Evolutionary conservation across 2,113 vertebrate species (phyloP), one percentile per base, ranked within the genome.

Genomic region (Mirza zaza): DNA sequence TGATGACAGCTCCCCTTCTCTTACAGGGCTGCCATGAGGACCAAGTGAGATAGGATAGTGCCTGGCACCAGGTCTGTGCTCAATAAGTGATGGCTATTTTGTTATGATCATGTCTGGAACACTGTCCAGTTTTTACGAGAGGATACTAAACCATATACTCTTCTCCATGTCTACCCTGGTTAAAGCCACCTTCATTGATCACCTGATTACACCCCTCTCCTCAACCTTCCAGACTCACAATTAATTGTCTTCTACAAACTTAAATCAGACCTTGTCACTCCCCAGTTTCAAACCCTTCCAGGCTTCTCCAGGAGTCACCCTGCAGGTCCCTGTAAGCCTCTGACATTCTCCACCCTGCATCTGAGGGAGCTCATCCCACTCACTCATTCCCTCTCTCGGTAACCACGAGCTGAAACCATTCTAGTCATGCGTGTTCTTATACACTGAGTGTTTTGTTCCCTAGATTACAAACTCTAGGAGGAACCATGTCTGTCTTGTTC

Each of bases 291-390:
- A 92, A 9, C 12, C 7, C 50, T 42, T 20, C 2, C 15, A 21
- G 67, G 39, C 9, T 18, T 18, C 18, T 17, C 0, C 0, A n/a
- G 89, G 61, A n/a, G 42, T 52, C 52, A 20, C 1, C 2, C 7
- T 0, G 1, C 1, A 1, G 85, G 13, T 11, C n/a, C 29, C 63
- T 21, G 4, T 4, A 9, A 32, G 13, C 7, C 52, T 42, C 57
- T 3, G 32, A 68, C 4, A 15, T 6, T 5, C 27, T 1, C 17
- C 0, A 9, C 0, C 34, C n/a, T 39, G 39, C 6, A 9, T 21
- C 15, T 25, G 29, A 21, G 34, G 75, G 8, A 52, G n/a, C 4
- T 23, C 0, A 0, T 3, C 0, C 4, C 2, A 23, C 25, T 75
- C 3, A 17, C 12, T 29, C 11, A 2, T 17, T 32, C 27, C 55